These are phyloP conservation scores for Hesperophylax magnus DNA, from an alignment of 1,140 invertebrate species.

Conservation along the genomic window DNA sequence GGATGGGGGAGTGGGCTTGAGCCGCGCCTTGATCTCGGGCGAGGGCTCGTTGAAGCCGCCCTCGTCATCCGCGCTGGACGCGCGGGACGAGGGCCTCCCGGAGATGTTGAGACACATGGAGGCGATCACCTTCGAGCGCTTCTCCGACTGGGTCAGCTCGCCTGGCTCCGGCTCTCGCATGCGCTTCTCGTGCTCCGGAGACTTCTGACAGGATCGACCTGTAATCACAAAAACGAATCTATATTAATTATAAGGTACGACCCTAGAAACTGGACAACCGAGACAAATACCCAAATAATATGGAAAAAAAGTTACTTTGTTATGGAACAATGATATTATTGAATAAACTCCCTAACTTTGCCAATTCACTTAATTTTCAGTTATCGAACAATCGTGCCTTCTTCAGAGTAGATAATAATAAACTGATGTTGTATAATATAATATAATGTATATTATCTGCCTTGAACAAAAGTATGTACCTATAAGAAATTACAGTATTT, in stretches of 20 bases:
- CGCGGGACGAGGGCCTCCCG: constrained; percentile 65
- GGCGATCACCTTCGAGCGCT: constrained; percentile 50
- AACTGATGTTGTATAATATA: no score
- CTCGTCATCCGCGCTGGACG: constrained; percentile 74
- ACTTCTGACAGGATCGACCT: constrained; percentile 55
- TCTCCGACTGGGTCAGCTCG: constrained; percentile 40
- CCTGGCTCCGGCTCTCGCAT: constrained; percentile 6
- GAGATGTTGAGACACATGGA: constrained; percentile 55
- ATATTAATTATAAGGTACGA: background rate
- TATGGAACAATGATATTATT: no score
- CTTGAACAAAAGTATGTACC: no score
- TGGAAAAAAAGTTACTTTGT: no score
- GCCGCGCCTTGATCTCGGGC: constrained; percentile 75
- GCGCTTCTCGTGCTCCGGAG: constrained; percentile 52
- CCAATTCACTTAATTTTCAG: no score
- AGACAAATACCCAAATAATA: no score
- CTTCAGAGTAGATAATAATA: no score
- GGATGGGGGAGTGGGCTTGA: constrained; percentile 65
- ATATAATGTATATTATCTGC: no score
- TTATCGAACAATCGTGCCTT: no score
- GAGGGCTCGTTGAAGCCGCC: constrained; percentile 77
- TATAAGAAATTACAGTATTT: no score
- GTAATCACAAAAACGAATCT: constrained; percentile 16
- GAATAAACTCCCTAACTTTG: no score
- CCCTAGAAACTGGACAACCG: no score